These are phyloP conservation scores for Dryobota labecula DNA, from an alignment of 2,888 invertebrate genomes.

Conservation along the genomic window DNA sequence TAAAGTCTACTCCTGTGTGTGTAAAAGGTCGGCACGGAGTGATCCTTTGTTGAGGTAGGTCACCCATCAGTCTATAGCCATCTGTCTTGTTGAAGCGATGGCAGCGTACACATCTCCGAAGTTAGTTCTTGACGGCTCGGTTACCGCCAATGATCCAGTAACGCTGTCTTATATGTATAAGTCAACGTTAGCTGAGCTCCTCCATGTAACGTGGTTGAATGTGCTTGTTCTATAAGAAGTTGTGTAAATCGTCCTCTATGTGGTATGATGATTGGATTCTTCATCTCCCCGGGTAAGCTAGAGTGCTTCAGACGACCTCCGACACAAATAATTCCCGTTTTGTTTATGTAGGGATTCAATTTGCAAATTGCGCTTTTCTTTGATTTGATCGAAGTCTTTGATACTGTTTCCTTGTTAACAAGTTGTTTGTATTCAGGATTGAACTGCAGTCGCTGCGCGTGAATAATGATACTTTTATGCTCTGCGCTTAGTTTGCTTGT, in stretches of 20 bases:
- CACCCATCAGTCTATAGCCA: slow-evolving; percentile 14
- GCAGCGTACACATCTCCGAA: slow-evolving; percentile 8
- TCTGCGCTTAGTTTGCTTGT: background rate
- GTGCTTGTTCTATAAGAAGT: too few species aligned
- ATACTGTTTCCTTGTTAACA: background rate
- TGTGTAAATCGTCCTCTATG: too few species aligned
- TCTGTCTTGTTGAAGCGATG: slow-evolving; percentile 8
- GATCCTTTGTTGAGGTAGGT: slow-evolving; percentile 9
- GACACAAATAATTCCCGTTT: background rate
- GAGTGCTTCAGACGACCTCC: background rate
- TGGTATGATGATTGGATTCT: too few species aligned
- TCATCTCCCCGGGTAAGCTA: background rate
- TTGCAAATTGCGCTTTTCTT: slow-evolving; percentile 17
- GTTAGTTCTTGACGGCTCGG: background rate
- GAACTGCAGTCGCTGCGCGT: background rate
- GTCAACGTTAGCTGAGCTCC: background rate
- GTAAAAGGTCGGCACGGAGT: slow-evolving; percentile 13
- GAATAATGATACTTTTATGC: background rate
- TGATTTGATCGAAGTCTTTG: too few species aligned
- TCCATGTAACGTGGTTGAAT: background rate
- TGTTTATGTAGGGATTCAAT: background rate
- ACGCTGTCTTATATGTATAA: background rate
- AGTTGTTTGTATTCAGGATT: slow-evolving; percentile 1
- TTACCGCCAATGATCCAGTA: background rate
- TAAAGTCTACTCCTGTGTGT: slow-evolving; percentile 38